Base-by-base conservation (phyloP, 1,140 invertebrate species). In the Augochlora pura region DNA sequence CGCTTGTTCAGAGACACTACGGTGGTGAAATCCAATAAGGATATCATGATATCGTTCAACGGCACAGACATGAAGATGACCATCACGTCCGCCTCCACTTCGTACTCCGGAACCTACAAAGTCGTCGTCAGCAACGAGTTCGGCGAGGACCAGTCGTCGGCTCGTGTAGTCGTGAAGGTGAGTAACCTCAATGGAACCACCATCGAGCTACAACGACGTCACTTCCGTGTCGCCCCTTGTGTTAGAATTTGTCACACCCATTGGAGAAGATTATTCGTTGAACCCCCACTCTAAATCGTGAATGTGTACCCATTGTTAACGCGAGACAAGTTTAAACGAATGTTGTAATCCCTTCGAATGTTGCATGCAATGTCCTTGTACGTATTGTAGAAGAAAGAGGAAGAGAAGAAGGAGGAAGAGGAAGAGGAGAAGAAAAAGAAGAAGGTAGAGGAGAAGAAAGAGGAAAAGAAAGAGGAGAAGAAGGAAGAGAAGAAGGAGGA, bases 121-220 rank as follows among this genome's bases (percentile, higher is more conserved):
- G 95, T 97, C 27, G 94, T 97, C 38, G 95, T 97, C 42, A 95
- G 94, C 68, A 98, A 98, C 88, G 96, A 98, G 90, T 95, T 95
- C 83, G 97, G 97, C 67, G 95, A 96, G 90, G 96, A 96, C 87
- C 97, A 98, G 91, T 96, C 96, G 2, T 94, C 95, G 21, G 97
- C 96, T 42, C 94, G 95, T 88, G 92, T 98, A 32, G 96, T 95
- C 49, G 94, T 98, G 38, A 94, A 95, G 89, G 92, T 92, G 90
- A 86, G 68, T 23, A 54, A 42, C 12, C 78, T 63, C 80, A n/a
- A 18, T 32, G 21, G 21, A 18, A 63, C 18, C 0, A 27, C 1
- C 2, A 2, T 38, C 49, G 2, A 65, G 79, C 63, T 39, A 25
- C 4, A 16, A 46, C 4, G 8, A 60, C 46, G 32, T 27, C 27